Evolutionary conservation across 1,140 invertebrate genomes (phyloP).

Genomic region (Drosophila nigrodunni): DNA sequence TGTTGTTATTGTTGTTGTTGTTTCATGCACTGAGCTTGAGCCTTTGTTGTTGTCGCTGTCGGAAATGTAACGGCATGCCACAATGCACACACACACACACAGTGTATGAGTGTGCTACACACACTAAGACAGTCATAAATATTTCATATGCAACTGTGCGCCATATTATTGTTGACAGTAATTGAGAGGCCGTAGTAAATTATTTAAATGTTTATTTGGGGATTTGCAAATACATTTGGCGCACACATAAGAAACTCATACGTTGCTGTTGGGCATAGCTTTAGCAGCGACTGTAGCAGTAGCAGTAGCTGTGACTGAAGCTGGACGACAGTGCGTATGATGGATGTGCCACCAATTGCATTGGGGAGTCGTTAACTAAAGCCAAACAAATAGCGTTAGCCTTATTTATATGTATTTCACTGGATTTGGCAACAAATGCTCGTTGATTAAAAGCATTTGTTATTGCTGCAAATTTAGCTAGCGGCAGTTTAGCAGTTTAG

Average conservation of each 20-base stretch:
- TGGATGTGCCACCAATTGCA: conserved; percentile 54
- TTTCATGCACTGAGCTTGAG: conserved; percentile 66
- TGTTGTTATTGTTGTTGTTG: conserved; percentile 41
- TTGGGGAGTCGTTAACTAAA: conserved; percentile 59
- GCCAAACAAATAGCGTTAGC: conserved; percentile 53
- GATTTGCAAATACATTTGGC: conserved; percentile 46
- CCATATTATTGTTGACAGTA: conserved; percentile 68
- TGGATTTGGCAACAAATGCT: conserved; percentile 22
- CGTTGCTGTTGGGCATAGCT: neutral
- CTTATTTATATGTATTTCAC: conserved; percentile 51
- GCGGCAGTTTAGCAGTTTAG: neutral
- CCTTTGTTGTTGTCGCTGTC: conserved; percentile 50
- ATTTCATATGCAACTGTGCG: conserved; percentile 57
- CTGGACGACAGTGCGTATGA: conserved; percentile 56
- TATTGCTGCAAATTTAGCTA: conserved; percentile 15
- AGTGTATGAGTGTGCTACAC: neutral
- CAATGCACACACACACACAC: conserved; percentile 29
- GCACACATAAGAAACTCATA: conserved; percentile 23
- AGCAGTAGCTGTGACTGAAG: neutral
- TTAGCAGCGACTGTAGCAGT: neutral
- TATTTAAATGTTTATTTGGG: conserved; percentile 69
- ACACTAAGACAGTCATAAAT: conserved; percentile 52
- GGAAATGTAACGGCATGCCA: conserved; percentile 71
- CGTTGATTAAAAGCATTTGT: conserved; percentile 41
- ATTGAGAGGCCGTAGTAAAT: conserved; percentile 66